Evolutionary conservation across 2,113 vertebrate genomes (phyloP).

Genomic region (Pterocles orientalis): DNA sequence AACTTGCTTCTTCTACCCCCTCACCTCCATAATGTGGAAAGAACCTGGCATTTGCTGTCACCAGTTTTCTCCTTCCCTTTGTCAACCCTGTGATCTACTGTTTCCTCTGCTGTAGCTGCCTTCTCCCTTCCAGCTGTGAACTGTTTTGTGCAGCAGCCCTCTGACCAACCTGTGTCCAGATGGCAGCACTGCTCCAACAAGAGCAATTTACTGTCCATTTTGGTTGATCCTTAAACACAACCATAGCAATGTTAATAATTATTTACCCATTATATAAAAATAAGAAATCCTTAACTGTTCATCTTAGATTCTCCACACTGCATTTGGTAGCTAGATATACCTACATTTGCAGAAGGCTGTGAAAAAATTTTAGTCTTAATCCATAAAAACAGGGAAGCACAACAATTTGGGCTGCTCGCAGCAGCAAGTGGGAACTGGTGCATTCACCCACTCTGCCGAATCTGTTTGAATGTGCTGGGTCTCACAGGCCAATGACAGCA

Average conservation of each 20-base stretch:
- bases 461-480: neutral
- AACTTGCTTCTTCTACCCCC: neutral
- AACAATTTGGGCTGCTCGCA: neutral
- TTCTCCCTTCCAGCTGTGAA: neutral
- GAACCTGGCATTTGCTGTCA: neutral
- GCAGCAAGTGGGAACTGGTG: neutral
- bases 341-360: neutral
- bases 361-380: neutral
- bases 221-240: neutral
- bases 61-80: neutral
- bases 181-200: neutral
- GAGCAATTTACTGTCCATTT: neutral
- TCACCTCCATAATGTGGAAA: neutral
- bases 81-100: neutral
- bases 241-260: neutral
- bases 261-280: neutral
- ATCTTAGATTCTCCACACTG: neutral
- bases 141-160: neutral
- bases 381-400: neutral
- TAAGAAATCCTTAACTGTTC: neutral
- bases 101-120: too few relatives aligned
- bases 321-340: neutral
- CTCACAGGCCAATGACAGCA: neutral
- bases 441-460: neutral
- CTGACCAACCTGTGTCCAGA: neutral